Percentiles rank a stretch among this genome's conserved stretches.
Conservation (phyloP, 53 echinoderm and acorn worm genomes). For the Stichopus horrens region DNA sequence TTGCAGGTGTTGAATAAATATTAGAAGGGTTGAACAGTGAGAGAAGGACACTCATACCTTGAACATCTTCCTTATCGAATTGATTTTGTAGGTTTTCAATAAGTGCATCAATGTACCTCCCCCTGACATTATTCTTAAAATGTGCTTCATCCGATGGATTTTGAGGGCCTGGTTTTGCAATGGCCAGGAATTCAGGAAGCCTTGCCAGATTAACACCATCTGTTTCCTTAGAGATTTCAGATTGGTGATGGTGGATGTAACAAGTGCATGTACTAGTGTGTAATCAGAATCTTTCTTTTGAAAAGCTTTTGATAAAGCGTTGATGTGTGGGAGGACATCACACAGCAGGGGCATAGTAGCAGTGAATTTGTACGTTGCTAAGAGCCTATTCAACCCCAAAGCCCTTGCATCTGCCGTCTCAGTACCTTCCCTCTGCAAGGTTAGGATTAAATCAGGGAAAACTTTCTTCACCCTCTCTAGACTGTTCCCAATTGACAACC, state of each 20-base stretch:
- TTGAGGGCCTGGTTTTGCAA: slow-evolving; percentile 42
- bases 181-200: slow-evolving; percentile 34
- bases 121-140: slow-evolving; percentile 30
- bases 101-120: slow-evolving; percentile 18
- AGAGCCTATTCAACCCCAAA: slow-evolving; percentile 46
- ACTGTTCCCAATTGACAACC: slow-evolving; percentile 55
- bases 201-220: slow-evolving; percentile 42
- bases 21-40: slow-evolving; percentile 33
- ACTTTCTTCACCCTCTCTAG: slow-evolving; percentile 48
- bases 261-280: slow-evolving; percentile 50
- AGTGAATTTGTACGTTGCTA: slow-evolving; percentile 54
- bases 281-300: slow-evolving; percentile 56
- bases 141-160: slow-evolving; percentile 34
- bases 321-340: slow-evolving; percentile 59
- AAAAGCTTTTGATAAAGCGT: slow-evolving; percentile 33
- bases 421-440: slow-evolving; percentile 54
- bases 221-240: slow-evolving; percentile 28
- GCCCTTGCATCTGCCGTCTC: slow-evolving; percentile 62
- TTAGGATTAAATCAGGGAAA: slow-evolving; percentile 49
- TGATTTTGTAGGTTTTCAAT: slow-evolving; percentile 39
- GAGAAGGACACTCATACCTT: slow-evolving; percentile 37
- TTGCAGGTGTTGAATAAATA: slow-evolving; percentile 3
- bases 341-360: slow-evolving; percentile 62
- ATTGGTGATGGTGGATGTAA: slow-evolving; percentile 50
- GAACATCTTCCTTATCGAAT: slow-evolving; percentile 22